Evolutionary conservation across 2,113 vertebrate species (phyloP).

Genomic region (Todiramphus chloris): DNA sequence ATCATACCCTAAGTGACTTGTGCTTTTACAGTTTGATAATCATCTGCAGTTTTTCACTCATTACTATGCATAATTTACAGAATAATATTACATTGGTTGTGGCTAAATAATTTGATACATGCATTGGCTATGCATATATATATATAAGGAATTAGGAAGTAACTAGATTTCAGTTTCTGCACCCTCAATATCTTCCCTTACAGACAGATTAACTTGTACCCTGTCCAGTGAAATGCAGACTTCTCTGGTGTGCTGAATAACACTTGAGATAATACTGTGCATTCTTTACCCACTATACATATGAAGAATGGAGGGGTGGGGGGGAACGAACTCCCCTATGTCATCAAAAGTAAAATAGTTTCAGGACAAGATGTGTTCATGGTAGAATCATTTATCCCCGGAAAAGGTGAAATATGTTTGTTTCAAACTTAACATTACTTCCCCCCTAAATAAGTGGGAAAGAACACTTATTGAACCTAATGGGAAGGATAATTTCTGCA

Average conservation of each 20-base stretch:
- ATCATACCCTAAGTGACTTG: not conserved
- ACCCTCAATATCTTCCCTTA: not conserved
- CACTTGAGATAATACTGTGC: not conserved
- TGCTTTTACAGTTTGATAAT: not conserved
- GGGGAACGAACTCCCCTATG: not conserved
- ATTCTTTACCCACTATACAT: not conserved
- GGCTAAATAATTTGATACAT: not conserved
- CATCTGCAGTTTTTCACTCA: not conserved
- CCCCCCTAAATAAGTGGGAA: not conserved
- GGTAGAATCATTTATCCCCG: not conserved
- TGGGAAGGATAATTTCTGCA: not conserved
- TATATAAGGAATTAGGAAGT: not conserved
- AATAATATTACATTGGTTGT: not conserved
- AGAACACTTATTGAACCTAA: not conserved
- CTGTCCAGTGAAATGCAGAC: not conserved
- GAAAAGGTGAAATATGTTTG: not conserved
- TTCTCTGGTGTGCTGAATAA: not conserved
- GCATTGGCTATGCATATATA: not conserved
- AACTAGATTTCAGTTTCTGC: not conserved
- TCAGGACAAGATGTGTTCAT: not conserved
- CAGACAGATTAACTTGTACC: not conserved
- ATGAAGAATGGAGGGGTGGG: not conserved
- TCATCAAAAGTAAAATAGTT: not conserved
- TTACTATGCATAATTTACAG: no score
- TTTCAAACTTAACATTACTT: not conserved